A percentile compares a stretch with the other conserved stretches of the same genome.
These are phyloP conservation scores for Synanthedon tipuliformis DNA, from an alignment of 2,888 invertebrate species.

Conservation along the genomic window DNA sequence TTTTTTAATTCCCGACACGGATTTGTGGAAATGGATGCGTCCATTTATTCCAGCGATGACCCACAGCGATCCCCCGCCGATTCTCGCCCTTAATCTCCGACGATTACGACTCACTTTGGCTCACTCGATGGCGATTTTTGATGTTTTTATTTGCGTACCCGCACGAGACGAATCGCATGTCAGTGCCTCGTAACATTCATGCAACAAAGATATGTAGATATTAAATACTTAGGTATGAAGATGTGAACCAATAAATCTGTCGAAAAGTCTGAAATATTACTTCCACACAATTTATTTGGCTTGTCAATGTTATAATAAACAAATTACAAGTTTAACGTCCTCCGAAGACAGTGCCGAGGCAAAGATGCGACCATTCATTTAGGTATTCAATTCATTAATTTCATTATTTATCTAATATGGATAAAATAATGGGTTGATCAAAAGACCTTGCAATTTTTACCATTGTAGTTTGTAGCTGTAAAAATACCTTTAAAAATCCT, in stretches of 20 bases:
- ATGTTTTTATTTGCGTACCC: conserved; percentile 12
- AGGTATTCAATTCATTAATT: no score
- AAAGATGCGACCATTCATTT: no score
- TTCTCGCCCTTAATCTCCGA: conserved; percentile 22
- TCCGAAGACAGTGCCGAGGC: no score
- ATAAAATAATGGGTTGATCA: no score
- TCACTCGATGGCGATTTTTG: not conserved
- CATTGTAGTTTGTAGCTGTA: no score
- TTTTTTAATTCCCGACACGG: conserved; percentile 54
- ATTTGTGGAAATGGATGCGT: conserved; percentile 57
- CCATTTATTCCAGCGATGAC: conserved; percentile 29
- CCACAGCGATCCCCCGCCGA: conserved; percentile 15
- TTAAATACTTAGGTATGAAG: not conserved
- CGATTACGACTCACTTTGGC: conserved; percentile 14
- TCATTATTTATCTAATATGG: no score
- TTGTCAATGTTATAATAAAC: not conserved
- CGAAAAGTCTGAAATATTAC: not conserved
- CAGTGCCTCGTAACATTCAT: conserved; percentile 5
- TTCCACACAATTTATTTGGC: not conserved
- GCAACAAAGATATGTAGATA: not conserved
- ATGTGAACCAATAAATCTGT: not conserved
- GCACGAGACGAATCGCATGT: conserved; percentile 9
- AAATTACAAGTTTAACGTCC: no score
- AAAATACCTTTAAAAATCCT: no score
- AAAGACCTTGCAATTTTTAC: no score